Evolutionary conservation across 1,140 invertebrate genomes (phyloP), one percentile per base, ranked within the genome.

Genomic region (Procambarus clarkii): DNA sequence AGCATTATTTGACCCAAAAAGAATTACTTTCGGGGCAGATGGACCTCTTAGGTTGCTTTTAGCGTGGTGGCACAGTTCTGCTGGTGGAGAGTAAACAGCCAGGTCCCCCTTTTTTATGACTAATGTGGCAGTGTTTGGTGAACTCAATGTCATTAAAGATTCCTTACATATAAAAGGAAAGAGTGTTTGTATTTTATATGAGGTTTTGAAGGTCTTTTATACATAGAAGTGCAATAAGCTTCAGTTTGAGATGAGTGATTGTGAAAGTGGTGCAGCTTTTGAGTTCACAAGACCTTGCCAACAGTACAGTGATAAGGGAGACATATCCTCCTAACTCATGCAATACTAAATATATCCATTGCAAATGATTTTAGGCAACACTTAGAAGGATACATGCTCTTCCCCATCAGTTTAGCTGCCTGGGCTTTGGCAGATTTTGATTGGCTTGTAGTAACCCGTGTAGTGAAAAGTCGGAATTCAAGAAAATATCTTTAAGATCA

Each of bases 151-250:
- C 0, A 69, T 18, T 34, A 34, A 34, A 74, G 69, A 34, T 74
- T 9, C 69, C n/a, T 74, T 74, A 15, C n/a, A 34, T 15, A 34
- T 74, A 24, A 74, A 34, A 74, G 69, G 24, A 74, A 24, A 74
- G 69, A 74, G 24, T 74, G 69, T 18, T 13, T 69, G 64, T 0
- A 3, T 74, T 74, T 74, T 74, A 74, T 74, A 74, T 34, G 69
- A 24, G n/a, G 69, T 34, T 74, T 74, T 74, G 69, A 74, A 34
- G 7, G 69, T 1, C n/a, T 74, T 74, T 74, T 34, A 74, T 34
- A 74, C n/a, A 34, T 34, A 74, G 69, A 74, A 24, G n/a, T 74
- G 69, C n/a, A 74, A 34, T 74, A 74, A 74, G n/a, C n/a, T 74
- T 74, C 69, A 24, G 69, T 44, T 34, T 74, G 69, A 24, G 21